Percentiles rank a stretch among this genome's conserved stretches.
Evolutionary conservation across 1,140 invertebrate genomes (phyloP).

Genomic region (Drosophila lowei): DNA sequence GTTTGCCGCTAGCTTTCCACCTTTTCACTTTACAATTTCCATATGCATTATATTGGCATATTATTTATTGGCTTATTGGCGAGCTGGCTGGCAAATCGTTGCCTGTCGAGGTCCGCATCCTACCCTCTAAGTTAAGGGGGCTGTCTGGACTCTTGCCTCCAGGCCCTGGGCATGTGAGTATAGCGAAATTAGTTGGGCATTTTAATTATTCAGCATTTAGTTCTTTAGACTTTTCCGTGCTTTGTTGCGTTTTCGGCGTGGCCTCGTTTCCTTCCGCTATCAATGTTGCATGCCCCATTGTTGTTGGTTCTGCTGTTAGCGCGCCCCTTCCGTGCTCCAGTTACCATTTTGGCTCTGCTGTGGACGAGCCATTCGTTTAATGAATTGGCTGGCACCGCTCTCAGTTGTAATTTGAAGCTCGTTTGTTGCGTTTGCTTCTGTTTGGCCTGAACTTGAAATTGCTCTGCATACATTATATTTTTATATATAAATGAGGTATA

Average conservation of each 20-base stretch:
- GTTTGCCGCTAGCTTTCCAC: not conserved
- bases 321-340: conserved; percentile 67
- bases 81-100: conserved; percentile 2
- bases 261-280: conserved; percentile 56
- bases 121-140: not conserved
- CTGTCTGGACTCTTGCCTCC: not conserved
- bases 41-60: conserved; percentile 8
- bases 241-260: conserved; percentile 41
- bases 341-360: conserved; percentile 51
- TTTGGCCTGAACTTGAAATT: conserved; percentile 73
- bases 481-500: conserved; percentile 19
- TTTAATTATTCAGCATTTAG: conserved; percentile 67
- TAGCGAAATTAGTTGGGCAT: conserved; percentile 23
- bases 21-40: conserved; percentile 45
- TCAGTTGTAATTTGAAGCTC: conserved; percentile 80
- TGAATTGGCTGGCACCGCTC: conserved; percentile 59
- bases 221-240: conserved; percentile 24
- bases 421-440: conserved; percentile 73
- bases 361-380: conserved; percentile 52
- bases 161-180: not conserved
- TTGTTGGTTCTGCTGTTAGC: conserved; percentile 27
- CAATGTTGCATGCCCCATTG: conserved; percentile 64
- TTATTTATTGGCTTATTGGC: conserved; percentile 5
- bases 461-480: conserved; percentile 20
- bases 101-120: not conserved